Evolutionary conservation across 2,888 invertebrate species (phyloP).

Genomic region (Acleris sparsana): DNA sequence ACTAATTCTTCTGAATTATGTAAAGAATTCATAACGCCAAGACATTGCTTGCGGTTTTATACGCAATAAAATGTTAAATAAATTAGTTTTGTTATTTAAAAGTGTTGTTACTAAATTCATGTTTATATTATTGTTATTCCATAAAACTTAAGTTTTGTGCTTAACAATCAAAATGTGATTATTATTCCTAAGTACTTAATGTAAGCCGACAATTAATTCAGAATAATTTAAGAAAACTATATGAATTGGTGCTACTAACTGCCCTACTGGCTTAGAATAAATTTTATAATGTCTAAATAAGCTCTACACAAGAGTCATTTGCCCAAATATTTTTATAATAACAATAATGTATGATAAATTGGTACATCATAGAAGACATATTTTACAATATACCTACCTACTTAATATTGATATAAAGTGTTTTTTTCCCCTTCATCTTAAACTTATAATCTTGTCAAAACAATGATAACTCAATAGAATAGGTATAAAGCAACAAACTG

Average conservation of each 20-base stretch:
- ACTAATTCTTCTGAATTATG: no score
- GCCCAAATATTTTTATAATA: conserved; percentile 30
- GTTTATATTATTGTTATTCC: not conserved
- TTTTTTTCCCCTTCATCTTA: conserved; percentile 9
- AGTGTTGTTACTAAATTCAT: conserved; percentile 3
- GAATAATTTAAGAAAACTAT: conserved; percentile 40
- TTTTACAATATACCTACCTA: conserved; percentile 18
- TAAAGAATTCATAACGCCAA: no score
- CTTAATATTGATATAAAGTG: conserved; percentile 11
- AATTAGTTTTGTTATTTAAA: not conserved
- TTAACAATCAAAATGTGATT: conserved; percentile 23
- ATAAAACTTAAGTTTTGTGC: not conserved
- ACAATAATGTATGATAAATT: conserved; percentile 10
- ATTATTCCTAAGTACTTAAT: conserved; percentile 27
- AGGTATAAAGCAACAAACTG: not conserved
- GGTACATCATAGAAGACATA: conserved; percentile 16
- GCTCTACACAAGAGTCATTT: conserved; percentile 2
- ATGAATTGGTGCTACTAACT: conserved; percentile 54
- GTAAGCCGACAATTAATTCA: conserved; percentile 15
- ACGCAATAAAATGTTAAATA: not conserved
- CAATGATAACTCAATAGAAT: conserved; percentile 3
- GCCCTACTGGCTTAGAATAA: conserved; percentile 26
- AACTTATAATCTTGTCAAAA: conserved; percentile 6
- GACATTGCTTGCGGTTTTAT: conserved; percentile 3
- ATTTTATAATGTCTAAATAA: conserved; percentile 10